Conservation (phyloP, 2,888 invertebrate species). For the Apamea monoglypha region DNA sequence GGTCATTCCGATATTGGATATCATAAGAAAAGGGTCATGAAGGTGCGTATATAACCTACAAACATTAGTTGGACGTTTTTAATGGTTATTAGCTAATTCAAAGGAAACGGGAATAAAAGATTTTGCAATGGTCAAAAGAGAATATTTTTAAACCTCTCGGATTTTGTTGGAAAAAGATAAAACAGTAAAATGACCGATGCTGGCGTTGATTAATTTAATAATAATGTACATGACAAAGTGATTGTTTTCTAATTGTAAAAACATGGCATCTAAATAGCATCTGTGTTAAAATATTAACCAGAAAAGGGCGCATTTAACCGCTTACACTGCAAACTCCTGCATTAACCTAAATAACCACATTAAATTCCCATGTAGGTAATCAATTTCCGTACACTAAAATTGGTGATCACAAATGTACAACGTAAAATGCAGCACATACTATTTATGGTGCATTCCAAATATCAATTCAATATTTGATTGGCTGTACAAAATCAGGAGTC, state of each 20-base stretch:
- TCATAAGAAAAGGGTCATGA: constrained; percentile 22
- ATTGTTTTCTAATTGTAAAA: background rate
- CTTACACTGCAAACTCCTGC: background rate
- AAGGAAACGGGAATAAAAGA: background rate
- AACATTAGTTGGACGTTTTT: constrained; percentile 5
- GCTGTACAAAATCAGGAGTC: constrained; percentile 62
- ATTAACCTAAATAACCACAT: constrained; percentile 4
- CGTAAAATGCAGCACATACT: constrained; percentile 55
- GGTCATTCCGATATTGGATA: constrained; percentile 49
- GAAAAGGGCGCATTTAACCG: background rate
- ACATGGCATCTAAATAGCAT: background rate
- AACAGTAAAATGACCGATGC: background rate
- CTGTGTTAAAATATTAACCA: background rate
- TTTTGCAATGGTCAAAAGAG: background rate
- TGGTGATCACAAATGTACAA: constrained; percentile 29
- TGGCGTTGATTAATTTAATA: background rate
- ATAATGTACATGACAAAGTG: background rate
- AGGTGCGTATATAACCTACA: background rate
- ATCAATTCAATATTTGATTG: constrained; percentile 67
- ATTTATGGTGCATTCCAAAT: constrained; percentile 63
- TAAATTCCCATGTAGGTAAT: background rate
- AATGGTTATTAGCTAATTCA: background rate
- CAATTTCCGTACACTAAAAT: constrained; percentile 30
- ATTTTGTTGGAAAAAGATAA: background rate
- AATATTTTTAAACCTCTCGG: background rate